Conservation (phyloP, 2,113 vertebrate genomes). For the Nematolebias whitei region DNA sequence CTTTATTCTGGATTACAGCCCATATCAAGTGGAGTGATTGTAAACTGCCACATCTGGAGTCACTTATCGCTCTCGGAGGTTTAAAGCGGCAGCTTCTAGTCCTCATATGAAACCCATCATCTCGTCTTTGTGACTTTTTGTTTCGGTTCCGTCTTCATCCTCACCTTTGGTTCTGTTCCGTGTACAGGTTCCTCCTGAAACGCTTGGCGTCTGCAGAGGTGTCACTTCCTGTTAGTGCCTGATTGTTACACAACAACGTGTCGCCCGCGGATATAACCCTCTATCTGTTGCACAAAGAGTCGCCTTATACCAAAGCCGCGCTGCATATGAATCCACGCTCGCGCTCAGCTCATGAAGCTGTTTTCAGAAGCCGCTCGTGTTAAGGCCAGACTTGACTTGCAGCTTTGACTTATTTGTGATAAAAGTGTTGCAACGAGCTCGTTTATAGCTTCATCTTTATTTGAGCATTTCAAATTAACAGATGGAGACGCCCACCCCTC, state of each 20-base stretch:
- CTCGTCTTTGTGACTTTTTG: background rate
- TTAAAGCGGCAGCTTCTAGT: slow-evolving; percentile 10
- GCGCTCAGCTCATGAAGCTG: slow-evolving; percentile 26
- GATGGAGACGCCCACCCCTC: slow-evolving; percentile 58
- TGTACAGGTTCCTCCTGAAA: slow-evolving; percentile 37
- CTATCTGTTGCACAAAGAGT: slow-evolving; percentile 44
- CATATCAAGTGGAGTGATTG: background rate
- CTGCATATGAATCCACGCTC: slow-evolving; percentile 22
- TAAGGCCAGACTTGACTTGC: background rate
- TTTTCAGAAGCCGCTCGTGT: background rate
- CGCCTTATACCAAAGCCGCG: slow-evolving; percentile 10
- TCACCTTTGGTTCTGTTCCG: slow-evolving; percentile 40
- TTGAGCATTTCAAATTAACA: slow-evolving; percentile 51
- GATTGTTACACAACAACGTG: slow-evolving; percentile 62
- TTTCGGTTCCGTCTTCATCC: slow-evolving; percentile 1
- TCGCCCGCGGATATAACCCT: slow-evolving; percentile 62
- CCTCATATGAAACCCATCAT: slow-evolving; percentile 13
- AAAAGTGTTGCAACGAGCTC: slow-evolving; percentile 33
- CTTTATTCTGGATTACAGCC: background rate
- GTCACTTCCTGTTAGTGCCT: slow-evolving; percentile 61
- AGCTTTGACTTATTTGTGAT: slow-evolving; percentile 12
- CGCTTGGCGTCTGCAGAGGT: slow-evolving; percentile 35
- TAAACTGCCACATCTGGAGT: background rate
- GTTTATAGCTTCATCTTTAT: slow-evolving; percentile 38
- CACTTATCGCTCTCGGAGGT: background rate